Conservation (phyloP, 1,140 invertebrate species). For the Palaemon carinicauda region DNA sequence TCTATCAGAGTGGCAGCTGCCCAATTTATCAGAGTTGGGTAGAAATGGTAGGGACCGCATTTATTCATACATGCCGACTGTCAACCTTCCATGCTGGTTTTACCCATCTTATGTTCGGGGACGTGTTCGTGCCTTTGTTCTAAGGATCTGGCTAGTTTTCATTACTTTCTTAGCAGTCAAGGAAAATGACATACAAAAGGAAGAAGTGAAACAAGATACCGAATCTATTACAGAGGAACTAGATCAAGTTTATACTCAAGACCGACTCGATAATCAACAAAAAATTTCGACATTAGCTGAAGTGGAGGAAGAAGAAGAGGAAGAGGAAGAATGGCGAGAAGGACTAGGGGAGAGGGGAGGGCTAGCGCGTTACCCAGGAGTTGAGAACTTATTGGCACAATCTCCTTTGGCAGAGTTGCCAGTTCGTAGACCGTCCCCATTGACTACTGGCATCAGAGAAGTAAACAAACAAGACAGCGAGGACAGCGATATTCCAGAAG, state of each 20-base stretch:
- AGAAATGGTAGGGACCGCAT: neutral
- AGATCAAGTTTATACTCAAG: neutral
- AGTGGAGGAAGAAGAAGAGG: conserved; percentile 37
- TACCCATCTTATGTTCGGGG: conserved; percentile 24
- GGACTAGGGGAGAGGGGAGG: conserved; percentile 20
- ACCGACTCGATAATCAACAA: neutral
- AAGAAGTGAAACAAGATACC: neutral
- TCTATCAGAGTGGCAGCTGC: neutral
- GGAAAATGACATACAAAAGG: neutral
- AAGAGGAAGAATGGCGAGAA: conserved; percentile 31
- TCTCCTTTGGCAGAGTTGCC: conserved; percentile 16
- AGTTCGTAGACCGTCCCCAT: conserved; percentile 3
- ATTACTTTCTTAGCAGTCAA: conserved; percentile 30
- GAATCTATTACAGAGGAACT: neutral
- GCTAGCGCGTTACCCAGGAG: conserved; percentile 40
- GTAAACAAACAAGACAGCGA: conserved; percentile 21
- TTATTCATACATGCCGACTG: neutral
- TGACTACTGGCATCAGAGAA: neutral
- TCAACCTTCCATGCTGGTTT: conserved; percentile 6
- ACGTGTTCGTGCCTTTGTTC: neutral
- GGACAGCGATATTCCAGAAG: neutral
- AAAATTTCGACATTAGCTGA: neutral
- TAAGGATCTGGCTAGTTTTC: conserved; percentile 41
- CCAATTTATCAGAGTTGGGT: neutral
- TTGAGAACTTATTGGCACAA: conserved; percentile 50